These are phyloP conservation scores for Chydorus sphaericus DNA, from an alignment of 2,888 invertebrate genomes.

Conservation along the genomic window DNA sequence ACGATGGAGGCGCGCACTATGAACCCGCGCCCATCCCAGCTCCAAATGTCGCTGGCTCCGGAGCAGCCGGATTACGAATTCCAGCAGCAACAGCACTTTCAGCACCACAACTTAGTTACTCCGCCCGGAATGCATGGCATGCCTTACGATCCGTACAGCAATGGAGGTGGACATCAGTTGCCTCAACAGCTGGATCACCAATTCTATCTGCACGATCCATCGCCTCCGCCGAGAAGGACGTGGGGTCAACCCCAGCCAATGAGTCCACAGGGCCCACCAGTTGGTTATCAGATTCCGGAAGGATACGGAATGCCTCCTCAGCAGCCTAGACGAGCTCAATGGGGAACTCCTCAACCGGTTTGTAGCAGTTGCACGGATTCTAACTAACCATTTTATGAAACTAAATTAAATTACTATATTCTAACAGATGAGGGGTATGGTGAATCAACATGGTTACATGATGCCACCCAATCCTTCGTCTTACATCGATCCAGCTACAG, in stretches of 20 bases:
- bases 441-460: slow-evolving; percentile 6
- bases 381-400: not conserved
- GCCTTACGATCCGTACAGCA: slow-evolving; percentile 12
- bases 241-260: slow-evolving; percentile 43
- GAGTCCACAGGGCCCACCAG: not conserved
- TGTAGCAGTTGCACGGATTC: not conserved
- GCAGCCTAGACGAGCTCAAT: slow-evolving; percentile 18
- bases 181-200: slow-evolving; percentile 20
- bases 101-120: too few relatives aligned
- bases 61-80: slow-evolving; percentile 4
- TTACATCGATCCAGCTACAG: slow-evolving; percentile 10
- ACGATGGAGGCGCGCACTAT: not conserved
- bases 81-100: not conserved
- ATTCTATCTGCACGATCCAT: slow-evolving; percentile 21
- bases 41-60: not conserved
- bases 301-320: not conserved
- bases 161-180: not conserved
- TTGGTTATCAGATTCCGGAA: slow-evolving; percentile 11
- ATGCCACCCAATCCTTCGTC: not conserved
- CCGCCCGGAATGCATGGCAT: too few relatives aligned
- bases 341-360: slow-evolving; percentile 16
- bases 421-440: not conserved
- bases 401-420: not conserved
- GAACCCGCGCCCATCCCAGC: not conserved
- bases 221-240: slow-evolving; percentile 40